Conservation (phyloP, 1,140 invertebrate genomes). For the Heliconius hermathena region DNA sequence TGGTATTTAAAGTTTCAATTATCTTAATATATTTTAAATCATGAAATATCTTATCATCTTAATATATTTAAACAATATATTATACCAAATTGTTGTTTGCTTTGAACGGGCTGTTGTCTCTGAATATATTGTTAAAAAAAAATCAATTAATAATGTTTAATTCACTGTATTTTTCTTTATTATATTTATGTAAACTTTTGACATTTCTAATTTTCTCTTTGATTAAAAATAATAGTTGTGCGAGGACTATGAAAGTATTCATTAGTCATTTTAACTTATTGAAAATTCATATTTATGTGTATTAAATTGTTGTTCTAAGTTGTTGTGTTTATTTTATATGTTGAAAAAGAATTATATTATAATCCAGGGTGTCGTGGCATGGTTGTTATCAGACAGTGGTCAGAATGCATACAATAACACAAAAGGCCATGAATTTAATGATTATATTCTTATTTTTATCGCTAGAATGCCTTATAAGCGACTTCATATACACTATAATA, state of each 20-base stretch:
- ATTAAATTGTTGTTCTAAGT: constrained; percentile 30
- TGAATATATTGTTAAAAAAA: too few relatives aligned
- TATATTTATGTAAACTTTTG: background rate
- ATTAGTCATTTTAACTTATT: constrained; percentile 13
- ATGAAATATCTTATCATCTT: background rate
- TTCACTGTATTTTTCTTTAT: background rate
- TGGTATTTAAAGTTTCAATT: too few relatives aligned
- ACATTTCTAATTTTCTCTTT: constrained; percentile 3
- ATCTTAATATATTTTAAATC: too few relatives aligned
- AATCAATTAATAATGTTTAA: background rate
- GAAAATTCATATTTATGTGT: constrained; percentile 21
- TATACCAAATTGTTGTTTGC: background rate
- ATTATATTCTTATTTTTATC: too few relatives aligned
- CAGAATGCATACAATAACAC: too few relatives aligned
- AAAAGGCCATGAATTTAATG: too few relatives aligned
- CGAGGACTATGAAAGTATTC: constrained; percentile 7
- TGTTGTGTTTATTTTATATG: constrained; percentile 5
- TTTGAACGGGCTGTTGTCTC: background rate
- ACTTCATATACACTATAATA: too few relatives aligned
- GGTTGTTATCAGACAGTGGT: too few relatives aligned
- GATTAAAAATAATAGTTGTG: background rate
- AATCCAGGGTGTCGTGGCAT: too few relatives aligned
- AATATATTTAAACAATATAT: background rate
- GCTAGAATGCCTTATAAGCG: too few relatives aligned
- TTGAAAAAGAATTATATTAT: background rate